Evolutionary conservation across 2,888 invertebrate genomes (phyloP), one percentile per base, ranked within the genome.

Genomic region (Eupithecia subumbrata): DNA sequence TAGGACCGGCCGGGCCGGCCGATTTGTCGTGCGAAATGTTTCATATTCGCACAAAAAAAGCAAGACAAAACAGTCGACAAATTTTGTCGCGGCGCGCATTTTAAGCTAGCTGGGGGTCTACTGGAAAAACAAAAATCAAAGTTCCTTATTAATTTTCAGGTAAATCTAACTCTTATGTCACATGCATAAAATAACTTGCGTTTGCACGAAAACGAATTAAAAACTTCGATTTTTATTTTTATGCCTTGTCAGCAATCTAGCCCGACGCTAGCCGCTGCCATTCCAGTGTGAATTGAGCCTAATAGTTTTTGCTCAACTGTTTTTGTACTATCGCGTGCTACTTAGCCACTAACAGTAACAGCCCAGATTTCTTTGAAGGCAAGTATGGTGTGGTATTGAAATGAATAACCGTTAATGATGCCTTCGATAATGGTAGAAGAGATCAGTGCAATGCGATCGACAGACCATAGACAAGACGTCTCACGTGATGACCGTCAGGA

Each of bases 281-380:
- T 56, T 22, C 56, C 22, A 22, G 56, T 56, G 56, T 56, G 5
- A 56, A 56, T 56, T 12, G 22, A 25, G 56, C 56, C 56, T 56
- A 12, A 56, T 22, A 37, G 56, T 74, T 71, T 74, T 74, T 74
- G 70, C 56, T 40, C 30, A 43, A 30, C 22, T 34, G 25, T 71
- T 74, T 67, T 68, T 71, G 71, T 67, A 9, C 34, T 67, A 74
- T 60, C 71, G 66, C 67, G 67, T 67, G 66, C 63, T 71, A 14
- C 40, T 60, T 30, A 66, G 11, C 18, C 34, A 66, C 66, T 66
- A 66, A 66, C 37, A 22, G 56, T 56, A 56, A 56, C 56, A 56
- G 22, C 22, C 56, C 56, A 56, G 56, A 56, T 56, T 52, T 56
- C 56, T 22, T 56, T 56, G 22, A 22, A 56, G 11, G 22, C 56